phyloP scores from a whole-genome alignment of 37 sponge, comb jelly and placozoan species.

The Hormiphora californensis region DNA sequence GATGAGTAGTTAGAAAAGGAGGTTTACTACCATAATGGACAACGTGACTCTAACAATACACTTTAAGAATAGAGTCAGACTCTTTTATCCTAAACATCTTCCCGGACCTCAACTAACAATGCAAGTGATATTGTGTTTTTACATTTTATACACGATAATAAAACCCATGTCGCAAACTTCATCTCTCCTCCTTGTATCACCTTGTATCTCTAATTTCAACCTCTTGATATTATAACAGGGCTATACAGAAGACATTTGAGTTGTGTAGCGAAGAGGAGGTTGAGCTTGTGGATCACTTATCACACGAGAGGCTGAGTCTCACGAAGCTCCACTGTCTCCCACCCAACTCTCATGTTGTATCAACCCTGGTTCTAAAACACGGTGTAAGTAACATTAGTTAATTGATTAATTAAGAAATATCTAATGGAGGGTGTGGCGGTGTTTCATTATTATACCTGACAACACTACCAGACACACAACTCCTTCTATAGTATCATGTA shows the following conservation, averaged over 20 bases:
- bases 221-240: not conserved
- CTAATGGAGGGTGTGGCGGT: not conserved
- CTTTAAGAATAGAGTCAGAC: constrained; percentile 47
- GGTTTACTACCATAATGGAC: no score
- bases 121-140: not conserved
- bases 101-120: constrained; percentile 40
- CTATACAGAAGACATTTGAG: constrained; percentile 45
- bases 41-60: constrained; percentile 33
- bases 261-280: constrained; percentile 39
- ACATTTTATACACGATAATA: not conserved
- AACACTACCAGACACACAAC: no score
- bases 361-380: not conserved
- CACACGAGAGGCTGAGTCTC: not conserved
- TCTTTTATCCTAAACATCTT: constrained; percentile 36
- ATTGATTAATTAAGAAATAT: not conserved
- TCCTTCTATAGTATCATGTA: no score
- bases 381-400: not conserved
- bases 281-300: not conserved
- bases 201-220: not conserved
- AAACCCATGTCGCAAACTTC: not conserved
- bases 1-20: no score
- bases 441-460: no score
- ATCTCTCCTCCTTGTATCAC: not conserved
- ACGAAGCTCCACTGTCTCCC: constrained; percentile 1
- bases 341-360: constrained; percentile 33